A percentile compares a stretch with the other conserved stretches of the same genome.
Evolutionary conservation across 2,113 vertebrate species (phyloP).

Genomic region (Leptocoma aspasia): DNA sequence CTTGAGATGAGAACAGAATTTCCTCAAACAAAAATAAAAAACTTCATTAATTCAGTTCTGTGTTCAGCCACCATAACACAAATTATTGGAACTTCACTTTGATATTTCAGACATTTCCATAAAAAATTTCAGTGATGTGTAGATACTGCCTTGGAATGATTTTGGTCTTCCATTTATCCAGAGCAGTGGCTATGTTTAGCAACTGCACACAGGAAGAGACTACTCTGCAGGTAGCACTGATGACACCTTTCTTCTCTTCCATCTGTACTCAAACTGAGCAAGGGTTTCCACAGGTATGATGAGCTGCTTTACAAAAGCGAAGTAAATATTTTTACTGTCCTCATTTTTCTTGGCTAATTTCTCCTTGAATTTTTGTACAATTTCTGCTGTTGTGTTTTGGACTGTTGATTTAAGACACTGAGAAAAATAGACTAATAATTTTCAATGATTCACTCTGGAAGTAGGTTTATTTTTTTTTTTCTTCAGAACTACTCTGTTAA

Average conservation of each 20-base stretch:
- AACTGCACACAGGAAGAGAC: background rate
- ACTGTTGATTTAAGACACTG: background rate
- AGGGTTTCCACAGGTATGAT: background rate
- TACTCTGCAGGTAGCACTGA: background rate
- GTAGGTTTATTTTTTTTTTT: fast-evolving
- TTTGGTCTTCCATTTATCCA: background rate
- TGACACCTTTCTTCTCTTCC: background rate
- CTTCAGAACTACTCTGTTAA: background rate
- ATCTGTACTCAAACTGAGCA: background rate
- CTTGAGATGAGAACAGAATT: background rate
- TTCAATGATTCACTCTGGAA: background rate
- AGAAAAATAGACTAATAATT: background rate
- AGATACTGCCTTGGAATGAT: background rate
- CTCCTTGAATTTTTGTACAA: background rate
- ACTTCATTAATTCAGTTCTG: background rate
- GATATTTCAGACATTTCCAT: background rate
- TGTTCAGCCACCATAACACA: background rate
- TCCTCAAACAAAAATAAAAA: background rate
- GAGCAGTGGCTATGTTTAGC: background rate
- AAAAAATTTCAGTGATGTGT: background rate
- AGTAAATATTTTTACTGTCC: background rate
- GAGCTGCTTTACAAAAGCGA: background rate
- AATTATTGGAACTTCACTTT: background rate
- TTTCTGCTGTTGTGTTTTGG: background rate
- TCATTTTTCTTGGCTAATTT: background rate